Evolutionary conservation across 2,113 vertebrate genomes (phyloP).

Genomic region (Cichladusa arquata): DNA sequence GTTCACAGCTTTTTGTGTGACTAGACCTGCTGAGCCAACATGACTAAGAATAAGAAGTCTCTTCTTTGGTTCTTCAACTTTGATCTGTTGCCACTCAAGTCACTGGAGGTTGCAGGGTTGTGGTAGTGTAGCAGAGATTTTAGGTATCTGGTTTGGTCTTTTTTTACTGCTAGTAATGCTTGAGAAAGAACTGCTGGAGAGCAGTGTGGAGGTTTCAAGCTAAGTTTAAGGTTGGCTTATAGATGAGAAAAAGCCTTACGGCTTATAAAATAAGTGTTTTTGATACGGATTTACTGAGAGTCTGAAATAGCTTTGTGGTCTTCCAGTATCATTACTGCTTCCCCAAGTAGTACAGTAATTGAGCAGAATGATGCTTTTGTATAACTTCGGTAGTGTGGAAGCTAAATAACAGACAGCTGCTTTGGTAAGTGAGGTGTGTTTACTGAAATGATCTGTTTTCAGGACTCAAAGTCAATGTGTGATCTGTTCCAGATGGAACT

Average conservation of each 20-base stretch:
- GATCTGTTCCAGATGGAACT: neutral
- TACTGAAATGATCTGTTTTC: neutral
- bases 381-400: neutral
- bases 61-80: neutral
- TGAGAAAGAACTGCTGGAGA: neutral
- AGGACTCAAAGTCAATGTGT: neutral
- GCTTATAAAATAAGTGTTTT: neutral
- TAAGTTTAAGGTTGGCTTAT: neutral
- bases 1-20: neutral
- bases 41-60: neutral
- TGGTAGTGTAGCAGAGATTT: neutral
- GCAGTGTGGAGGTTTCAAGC: neutral
- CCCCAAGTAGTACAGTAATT: neutral
- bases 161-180: neutral
- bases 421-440: rapidly evolving
- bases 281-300: neutral
- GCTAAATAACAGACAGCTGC: neutral
- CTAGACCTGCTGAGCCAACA: neutral
- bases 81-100: neutral
- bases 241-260: neutral
- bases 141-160: neutral
- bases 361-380: neutral
- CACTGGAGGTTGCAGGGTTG: neutral
- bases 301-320: neutral
- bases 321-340: neutral